Conservation (phyloP, 2,113 vertebrate species). For the Cavia aperea region DNA sequence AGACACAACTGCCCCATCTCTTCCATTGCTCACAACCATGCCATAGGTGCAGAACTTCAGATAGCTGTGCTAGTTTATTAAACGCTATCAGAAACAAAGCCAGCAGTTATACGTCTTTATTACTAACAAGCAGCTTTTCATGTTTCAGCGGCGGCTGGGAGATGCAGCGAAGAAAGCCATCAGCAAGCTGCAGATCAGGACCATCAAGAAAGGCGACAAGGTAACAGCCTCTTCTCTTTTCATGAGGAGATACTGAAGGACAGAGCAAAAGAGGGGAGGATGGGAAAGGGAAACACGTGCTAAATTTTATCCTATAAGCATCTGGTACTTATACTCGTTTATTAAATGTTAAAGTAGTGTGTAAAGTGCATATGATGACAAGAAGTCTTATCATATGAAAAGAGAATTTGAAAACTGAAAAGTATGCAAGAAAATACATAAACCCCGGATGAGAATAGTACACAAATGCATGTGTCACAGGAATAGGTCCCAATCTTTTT, state of each 20-base stretch:
- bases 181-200: conserved; percentile 94
- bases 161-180: conserved; percentile 99
- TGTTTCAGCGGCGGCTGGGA: conserved; percentile 91
- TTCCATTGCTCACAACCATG: not conserved
- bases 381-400: not conserved
- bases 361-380: not conserved
- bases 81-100: conserved; percentile 7
- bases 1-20: not conserved
- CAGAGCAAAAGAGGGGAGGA: not conserved
- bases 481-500: not conserved
- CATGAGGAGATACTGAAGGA: not conserved
- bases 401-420: not conserved
- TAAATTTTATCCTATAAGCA: not conserved
- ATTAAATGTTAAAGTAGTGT: not conserved
- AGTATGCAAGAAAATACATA: not conserved
- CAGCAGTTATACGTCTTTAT: conserved; percentile 25
- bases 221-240: conserved; percentile 75
- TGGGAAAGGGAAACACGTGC: not conserved
- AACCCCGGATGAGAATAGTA: not conserved
- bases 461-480: not conserved
- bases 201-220: conserved; percentile 97
- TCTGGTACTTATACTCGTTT: not conserved
- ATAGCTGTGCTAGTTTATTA: conserved; percentile 14
- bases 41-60: not conserved
- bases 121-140: conserved; percentile 61